These are phyloP conservation scores for Crotalus helleri DNA, from an alignment of 2,113 vertebrate species.

Conservation along the genomic window DNA sequence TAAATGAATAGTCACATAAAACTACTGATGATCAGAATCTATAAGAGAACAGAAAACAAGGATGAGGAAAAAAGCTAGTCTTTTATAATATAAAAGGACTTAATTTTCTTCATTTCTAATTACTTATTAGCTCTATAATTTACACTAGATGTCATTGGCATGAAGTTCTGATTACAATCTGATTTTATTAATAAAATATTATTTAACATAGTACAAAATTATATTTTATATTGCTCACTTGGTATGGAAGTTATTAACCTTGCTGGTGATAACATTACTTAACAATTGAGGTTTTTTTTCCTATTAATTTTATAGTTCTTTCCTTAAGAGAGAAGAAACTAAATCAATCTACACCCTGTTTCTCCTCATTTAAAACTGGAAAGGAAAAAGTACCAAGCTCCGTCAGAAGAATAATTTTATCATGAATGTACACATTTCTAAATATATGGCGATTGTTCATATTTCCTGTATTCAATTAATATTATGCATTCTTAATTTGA, in stretches of 20 bases:
- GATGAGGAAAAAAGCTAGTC: constrained; percentile 10
- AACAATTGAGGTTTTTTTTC: neutral
- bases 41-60: neutral
- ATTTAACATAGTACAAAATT: constrained; percentile 31
- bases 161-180: constrained; percentile 61
- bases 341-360: neutral
- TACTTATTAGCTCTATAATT: constrained; percentile 52
- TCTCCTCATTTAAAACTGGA: neutral
- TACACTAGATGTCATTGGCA: constrained; percentile 54
- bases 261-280: constrained; percentile 35
- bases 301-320: constrained; percentile 1
- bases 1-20: constrained; percentile 24
- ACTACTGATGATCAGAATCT: constrained; percentile 31
- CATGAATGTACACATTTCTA: neutral
- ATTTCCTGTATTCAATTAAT: neutral
- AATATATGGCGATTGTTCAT: neutral
- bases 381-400: neutral
- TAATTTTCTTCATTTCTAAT: constrained; percentile 52
- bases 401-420: neutral
- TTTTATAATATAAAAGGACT: constrained; percentile 59
- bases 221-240: constrained; percentile 56
- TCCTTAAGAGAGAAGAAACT: neutral
- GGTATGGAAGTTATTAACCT: constrained; percentile 54
- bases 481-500: neutral
- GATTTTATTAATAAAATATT: constrained; percentile 64